Evolutionary conservation across 2,888 invertebrate species (phyloP), one percentile per base, ranked within the genome.

Genomic region (Tribolium freemani): DNA sequence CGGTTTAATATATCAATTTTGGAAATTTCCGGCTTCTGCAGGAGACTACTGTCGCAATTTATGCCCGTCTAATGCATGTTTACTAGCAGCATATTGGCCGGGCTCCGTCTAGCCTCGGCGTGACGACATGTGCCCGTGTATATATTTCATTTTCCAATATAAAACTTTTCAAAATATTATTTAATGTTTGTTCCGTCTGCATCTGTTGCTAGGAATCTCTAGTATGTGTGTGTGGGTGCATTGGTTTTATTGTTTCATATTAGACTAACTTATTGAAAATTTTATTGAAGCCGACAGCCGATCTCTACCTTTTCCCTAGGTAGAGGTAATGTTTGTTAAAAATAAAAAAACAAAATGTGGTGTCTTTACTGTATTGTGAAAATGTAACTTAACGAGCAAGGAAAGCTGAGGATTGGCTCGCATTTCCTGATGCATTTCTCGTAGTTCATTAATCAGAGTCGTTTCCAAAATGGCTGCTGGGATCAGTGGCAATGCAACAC

Each of bases 151-250:
- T 68, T 71, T 72, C 58, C 72, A 51, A 72, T 72, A 72, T 69
- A 44, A 69, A 69, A 69, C 69, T 68, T 61, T 51, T 31, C 45
- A 60, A 72, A 72, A 68, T 61, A 71, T 71, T 72, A 69, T 72
- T 72, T 72, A 72, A 72, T 69, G 69, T 72, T 72, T 69, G 61
- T 45, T 72, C 56, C 54, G 72, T 69, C 69, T 72, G 72, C 61
- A 69, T 72, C 53, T 63, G 72, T 63, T 72, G 48, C 72, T 54
- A n/a, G 63, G 63, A 57, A 63, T 53, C 54, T 48, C 31, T 20
- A 69, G 50, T 26, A 26, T 58, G 60, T 45, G 58, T 60, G 63
- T 69, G 16, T 16, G 16, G 16, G 16, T 16, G 67, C 66, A 58
- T 68, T 69, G 54, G 26, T 61, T 46, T 56, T 67, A 51, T 51